Percentiles rank a stretch among this genome's conserved stretches.
These are phyloP conservation scores for Podabrus alpinus DNA, from an alignment of 2,888 invertebrate species.

Conservation along the genomic window DNA sequence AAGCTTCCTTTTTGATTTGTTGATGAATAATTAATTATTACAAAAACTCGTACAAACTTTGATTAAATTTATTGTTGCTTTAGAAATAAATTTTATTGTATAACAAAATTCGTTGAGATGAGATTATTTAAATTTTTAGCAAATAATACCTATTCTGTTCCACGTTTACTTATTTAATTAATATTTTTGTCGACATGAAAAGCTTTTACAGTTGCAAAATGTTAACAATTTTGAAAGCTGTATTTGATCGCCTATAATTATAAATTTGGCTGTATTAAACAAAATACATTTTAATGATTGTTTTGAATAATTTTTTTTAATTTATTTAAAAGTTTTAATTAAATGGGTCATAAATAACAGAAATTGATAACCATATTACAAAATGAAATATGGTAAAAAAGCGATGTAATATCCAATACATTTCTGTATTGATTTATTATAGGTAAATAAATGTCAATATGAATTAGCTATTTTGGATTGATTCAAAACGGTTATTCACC, in stretches of 20 bases:
- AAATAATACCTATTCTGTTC: background rate
- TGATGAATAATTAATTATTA: no score
- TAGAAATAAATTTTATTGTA: background rate
- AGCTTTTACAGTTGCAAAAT: background rate
- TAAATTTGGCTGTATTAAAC: background rate
- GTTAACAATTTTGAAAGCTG: background rate
- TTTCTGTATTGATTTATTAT: background rate
- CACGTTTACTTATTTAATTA: background rate
- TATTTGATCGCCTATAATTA: background rate
- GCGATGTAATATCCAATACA: background rate
- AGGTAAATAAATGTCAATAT: constrained; percentile 1
- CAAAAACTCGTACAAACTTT: background rate
- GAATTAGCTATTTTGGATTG: constrained; percentile 1
- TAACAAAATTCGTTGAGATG: background rate
- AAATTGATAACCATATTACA: background rate
- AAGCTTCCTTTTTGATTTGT: background rate
- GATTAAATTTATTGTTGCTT: background rate
- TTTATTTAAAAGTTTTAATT: background rate
- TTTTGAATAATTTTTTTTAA: background rate
- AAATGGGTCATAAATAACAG: background rate
- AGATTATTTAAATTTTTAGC: background rate
- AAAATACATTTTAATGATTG: background rate
- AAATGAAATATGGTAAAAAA: background rate
- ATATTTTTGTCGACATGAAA: background rate
- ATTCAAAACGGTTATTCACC: background rate